Percentiles rank a stretch among this genome's conserved stretches.
Conservation (phyloP, 2,113 vertebrate genomes). For the Tangachromis dhanisi region DNA sequence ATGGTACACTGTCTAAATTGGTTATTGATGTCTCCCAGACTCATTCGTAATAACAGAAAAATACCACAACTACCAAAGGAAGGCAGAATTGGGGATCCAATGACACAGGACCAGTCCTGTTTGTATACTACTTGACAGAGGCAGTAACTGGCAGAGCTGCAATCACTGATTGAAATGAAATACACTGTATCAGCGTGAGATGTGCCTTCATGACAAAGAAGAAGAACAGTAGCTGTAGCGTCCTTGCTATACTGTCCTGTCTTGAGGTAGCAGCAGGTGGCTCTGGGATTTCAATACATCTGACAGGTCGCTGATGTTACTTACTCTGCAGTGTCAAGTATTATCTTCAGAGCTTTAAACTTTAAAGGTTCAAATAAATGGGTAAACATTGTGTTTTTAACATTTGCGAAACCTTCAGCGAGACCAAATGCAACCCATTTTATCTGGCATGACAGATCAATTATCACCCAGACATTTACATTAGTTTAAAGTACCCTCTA, state of each 20-base stretch:
- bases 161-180: not conserved
- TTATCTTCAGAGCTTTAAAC: not conserved
- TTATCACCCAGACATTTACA: not conserved
- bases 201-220: not conserved
- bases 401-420: rapidly evolving
- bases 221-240: not conserved
- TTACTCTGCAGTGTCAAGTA: not conserved
- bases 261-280: not conserved
- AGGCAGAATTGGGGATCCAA: not conserved
- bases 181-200: not conserved
- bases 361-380: not conserved
- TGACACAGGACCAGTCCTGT: not conserved
- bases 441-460: not conserved
- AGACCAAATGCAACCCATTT: not conserved
- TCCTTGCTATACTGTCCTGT: not conserved
- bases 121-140: not conserved
- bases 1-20: slow-evolving; percentile 34
- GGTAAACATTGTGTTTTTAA: not conserved
- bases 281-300: not conserved
- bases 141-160: not conserved
- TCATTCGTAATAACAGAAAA: not conserved
- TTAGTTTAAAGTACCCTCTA: not conserved
- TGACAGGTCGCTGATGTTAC: not conserved
- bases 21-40: slow-evolving; percentile 41
- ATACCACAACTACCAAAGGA: not conserved